phyloP scores from a whole-genome alignment of 2,113 vertebrate species.

The Spea bombifrons region DNA sequence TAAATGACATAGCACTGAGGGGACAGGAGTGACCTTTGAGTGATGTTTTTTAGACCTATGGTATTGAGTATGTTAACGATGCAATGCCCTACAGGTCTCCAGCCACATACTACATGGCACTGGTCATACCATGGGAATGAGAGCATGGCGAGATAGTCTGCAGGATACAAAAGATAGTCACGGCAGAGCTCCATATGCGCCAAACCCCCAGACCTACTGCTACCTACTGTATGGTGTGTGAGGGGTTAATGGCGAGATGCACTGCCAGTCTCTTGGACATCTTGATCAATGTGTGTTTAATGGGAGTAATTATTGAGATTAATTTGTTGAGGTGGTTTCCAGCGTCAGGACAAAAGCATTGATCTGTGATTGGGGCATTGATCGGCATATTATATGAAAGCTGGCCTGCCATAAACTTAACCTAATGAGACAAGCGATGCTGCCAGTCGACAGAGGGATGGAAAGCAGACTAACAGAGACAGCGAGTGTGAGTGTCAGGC shows the following conservation, averaged over 20 bases:
- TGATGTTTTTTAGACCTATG: constrained; percentile 2
- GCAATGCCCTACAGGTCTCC: constrained; percentile 11
- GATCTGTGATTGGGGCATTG: constrained; percentile 43
- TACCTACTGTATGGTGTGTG: neutral
- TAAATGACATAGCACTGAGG: constrained; percentile 36
- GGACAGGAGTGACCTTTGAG: constrained; percentile 40
- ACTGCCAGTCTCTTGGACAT: neutral
- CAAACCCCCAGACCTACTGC: neutral
- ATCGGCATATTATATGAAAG: constrained; percentile 36
- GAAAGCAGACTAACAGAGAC: neutral
- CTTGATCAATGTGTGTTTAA: constrained; percentile 39
- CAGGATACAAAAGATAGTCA: neutral
- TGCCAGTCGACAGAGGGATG: neutral
- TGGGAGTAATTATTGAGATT: constrained; percentile 40
- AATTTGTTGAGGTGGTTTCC: constrained; percentile 29
- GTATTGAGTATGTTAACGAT: constrained; percentile 17
- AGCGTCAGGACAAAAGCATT: constrained; percentile 23
- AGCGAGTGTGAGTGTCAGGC: neutral
- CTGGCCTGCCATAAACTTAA: constrained; percentile 37
- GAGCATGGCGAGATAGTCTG: neutral
- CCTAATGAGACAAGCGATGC: constrained; percentile 33
- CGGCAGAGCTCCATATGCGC: neutral
- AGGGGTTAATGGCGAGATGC: constrained; percentile 4
- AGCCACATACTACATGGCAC: neutral
- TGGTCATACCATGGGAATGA: neutral